A percentile compares a stretch with the other conserved stretches of the same genome.
Conservation (phyloP, 2,888 invertebrate species). For the Parthenolecanium corni region DNA sequence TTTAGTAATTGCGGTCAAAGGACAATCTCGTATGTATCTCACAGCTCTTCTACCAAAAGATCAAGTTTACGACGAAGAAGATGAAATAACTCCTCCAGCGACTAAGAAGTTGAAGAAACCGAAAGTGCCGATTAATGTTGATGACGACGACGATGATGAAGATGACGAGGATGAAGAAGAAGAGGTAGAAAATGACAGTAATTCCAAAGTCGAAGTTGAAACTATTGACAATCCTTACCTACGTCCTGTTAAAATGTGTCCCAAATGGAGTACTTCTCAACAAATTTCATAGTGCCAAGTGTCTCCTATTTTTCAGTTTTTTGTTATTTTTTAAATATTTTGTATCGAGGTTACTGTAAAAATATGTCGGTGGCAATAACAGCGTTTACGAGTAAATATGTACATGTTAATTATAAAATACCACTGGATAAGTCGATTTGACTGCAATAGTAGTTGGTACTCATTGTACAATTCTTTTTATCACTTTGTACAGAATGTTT, state of each 20-base stretch:
- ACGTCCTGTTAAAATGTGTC: constrained; percentile 40
- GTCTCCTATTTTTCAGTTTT: too few species aligned
- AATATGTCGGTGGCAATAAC: too few species aligned
- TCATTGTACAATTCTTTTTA: too few species aligned
- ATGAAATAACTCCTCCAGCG: constrained; percentile 42
- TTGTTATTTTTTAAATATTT: too few species aligned
- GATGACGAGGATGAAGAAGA: constrained; percentile 38
- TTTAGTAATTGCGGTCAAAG: constrained; percentile 78
- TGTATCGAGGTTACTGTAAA: too few species aligned
- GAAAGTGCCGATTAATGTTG: constrained; percentile 38
- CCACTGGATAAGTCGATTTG: too few species aligned
- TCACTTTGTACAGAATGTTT: too few species aligned
- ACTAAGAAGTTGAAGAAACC: constrained; percentile 36
- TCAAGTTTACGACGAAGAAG: constrained; percentile 84
- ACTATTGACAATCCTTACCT: constrained; percentile 64
- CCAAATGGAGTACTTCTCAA: constrained; percentile 5
- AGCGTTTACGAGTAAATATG: too few species aligned
- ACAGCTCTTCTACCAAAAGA: constrained; percentile 81
- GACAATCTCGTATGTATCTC: constrained; percentile 69
- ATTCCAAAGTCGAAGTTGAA: constrained; percentile 42
- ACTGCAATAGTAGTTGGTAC: too few species aligned
- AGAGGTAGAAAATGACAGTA: constrained; percentile 42
- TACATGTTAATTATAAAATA: too few species aligned
- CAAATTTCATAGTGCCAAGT: background rate
- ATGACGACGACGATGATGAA: constrained; percentile 39